Evolutionary conservation across 2,888 invertebrate species (phyloP), one percentile per base, ranked within the genome.

Genomic region (Drosophila gaucha): DNA sequence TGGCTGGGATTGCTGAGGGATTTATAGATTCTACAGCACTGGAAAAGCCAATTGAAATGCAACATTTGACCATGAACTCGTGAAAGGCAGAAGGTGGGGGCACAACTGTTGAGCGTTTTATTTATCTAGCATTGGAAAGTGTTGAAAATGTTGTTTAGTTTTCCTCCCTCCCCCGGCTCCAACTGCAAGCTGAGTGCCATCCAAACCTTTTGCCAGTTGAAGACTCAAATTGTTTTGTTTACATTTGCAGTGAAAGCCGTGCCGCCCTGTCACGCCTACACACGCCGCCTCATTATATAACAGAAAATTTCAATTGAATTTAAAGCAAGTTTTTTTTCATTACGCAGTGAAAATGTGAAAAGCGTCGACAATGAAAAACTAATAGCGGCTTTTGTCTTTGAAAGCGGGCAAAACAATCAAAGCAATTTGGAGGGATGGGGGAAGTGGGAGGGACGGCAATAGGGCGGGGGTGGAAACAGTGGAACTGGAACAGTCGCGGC

Each of bases 151-250:
- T 57, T 78, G 69, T 72, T 78, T 80, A 68, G 58, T 49, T 76
- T 68, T 56, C 18, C 22, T 18, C 4, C 28, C 20, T 14, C 28
- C 30, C 55, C 36, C 1, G 8, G 2, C 10, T 14, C 14, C 36
- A n/a, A 33, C 26, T 14, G 46, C 46, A 30, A 46, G 46, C 20
- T 30, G 46, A 20, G 31, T 44, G 43, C 43, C 18, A 44, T 44
- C 43, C 26, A 28, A 62, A 63, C 63, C 79, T 62, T 72, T 69
- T 51, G 47, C 52, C 39, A 51, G 52, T 31, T 47, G 51, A 26
- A 51, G 67, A 26, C 56, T 68, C 67, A 73, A 78, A 82, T 85
- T 82, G 77, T 85, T 82, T 28, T 44, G 85, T 82, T 82, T 82
- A 82, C 77, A 72, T 76, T 71, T 67, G 54, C 50, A 78, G 82